Evolutionary conservation across 2,888 invertebrate species (phyloP), one percentile per base, ranked within the genome.

Genomic region (Pherbina coryleti): DNA sequence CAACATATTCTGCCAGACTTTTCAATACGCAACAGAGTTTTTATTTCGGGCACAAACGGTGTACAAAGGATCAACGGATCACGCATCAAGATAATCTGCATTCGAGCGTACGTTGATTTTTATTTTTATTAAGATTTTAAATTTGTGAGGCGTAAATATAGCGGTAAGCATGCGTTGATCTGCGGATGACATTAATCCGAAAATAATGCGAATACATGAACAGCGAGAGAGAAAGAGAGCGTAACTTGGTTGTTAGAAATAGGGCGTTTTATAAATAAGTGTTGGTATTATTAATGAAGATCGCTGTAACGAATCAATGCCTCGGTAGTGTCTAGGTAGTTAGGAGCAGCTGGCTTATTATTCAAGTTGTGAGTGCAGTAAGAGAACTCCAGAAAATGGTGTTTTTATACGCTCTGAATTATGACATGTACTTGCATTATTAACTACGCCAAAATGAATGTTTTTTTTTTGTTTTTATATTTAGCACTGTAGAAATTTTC

Each of bases 41-140:
- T 14, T 22, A 60, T 25, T 28, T 60, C 28, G 28, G 64, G n/a
- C 22, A 77, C 70, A 78, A 74, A 71, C 71, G 77, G 79, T 79
- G 72, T 73, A 79, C 78, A 78, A 84, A 85, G 86, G 86, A 86
- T 87, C 87, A 87, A 85, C 82, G 85, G 88, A 88, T 88, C 86
- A 88, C 81, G 85, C 86, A 88, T 88, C 86, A 88, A 81, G 84
- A 84, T 88, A 89, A 88, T 88, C 89, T 86, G 34, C 67, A 75
- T 75, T 37, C 66, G 66, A 34, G 51, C 28, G 64, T n/a, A 31
- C n/a, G n/a, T 67, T 67, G 75, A 62, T 66, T 31, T 71, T 64
- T 22, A 34, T 7, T 70, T 31, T 73, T 70, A 77, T 79, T 73
- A n/a, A 76, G 80, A 80, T 80, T 73, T 81, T 62, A 70, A 76